Evolutionary conservation across 2,113 vertebrate species (phyloP).

Genomic region (Todiramphus saurophagus): DNA sequence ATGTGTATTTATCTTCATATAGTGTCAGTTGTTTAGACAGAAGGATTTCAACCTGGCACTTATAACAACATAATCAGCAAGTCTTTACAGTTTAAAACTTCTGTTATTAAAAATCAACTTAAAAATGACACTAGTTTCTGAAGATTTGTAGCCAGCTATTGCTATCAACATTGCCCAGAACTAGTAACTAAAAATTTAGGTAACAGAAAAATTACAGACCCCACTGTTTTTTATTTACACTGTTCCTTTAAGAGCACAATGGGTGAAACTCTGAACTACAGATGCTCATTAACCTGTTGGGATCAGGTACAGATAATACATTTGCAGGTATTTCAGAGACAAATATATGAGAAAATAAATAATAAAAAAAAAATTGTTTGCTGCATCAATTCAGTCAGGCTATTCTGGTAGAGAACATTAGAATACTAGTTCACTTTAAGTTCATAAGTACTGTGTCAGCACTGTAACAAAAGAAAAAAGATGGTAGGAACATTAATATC

Average conservation of each 20-base stretch:
- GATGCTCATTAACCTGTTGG: not conserved
- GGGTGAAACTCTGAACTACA: not conserved
- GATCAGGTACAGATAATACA: not conserved
- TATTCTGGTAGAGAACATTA: not conserved
- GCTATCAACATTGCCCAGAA: not conserved
- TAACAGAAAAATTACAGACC: not conserved
- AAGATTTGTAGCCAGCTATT: not conserved
- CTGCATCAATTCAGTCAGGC: not conserved
- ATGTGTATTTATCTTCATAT: not conserved
- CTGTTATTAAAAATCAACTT: not conserved
- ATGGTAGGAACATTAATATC: not conserved
- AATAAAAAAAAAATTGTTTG: not conserved
- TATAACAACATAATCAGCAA: not conserved
- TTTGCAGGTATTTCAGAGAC: not conserved
- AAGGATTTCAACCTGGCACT: not conserved
- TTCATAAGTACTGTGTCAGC: not conserved
- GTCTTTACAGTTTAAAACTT: not conserved
- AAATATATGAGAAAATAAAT: not conserved
- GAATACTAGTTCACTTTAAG: not conserved
- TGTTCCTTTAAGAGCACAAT: not conserved
- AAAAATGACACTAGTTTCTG: not conserved
- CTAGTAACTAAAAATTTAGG: not conserved
- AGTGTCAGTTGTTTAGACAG: not conserved
- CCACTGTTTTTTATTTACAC: not conserved
- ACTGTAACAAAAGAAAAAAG: not conserved